phyloP scores from a whole-genome alignment of 2,888 invertebrate species.

The Phyllotreta cruciferae region DNA sequence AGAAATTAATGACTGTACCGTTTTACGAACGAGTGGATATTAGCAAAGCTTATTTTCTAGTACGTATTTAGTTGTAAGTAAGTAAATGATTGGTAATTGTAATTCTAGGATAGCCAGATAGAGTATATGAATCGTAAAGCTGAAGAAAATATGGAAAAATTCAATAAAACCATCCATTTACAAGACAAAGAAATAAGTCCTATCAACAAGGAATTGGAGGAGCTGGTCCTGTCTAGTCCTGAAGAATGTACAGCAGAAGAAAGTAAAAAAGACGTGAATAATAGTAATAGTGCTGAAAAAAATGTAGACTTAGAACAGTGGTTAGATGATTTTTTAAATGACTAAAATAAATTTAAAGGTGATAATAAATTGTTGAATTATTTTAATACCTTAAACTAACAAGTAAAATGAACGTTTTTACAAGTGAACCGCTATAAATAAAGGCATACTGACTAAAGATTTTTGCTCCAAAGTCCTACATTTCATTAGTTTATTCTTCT shows the following conservation, averaged over 20 bases:
- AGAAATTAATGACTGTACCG: slow-evolving; percentile 37
- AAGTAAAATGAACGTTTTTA: too few relatives aligned
- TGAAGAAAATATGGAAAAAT: slow-evolving; percentile 15
- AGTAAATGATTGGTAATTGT: not conserved
- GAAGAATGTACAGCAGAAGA: not conserved
- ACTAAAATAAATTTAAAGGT: slow-evolving; percentile 19
- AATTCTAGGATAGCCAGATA: slow-evolving; percentile 17
- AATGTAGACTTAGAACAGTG: slow-evolving; percentile 25
- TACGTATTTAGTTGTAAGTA: slow-evolving; percentile 18
- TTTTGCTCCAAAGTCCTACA: too few relatives aligned
- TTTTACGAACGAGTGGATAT: slow-evolving; percentile 39
- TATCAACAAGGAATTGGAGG: too few relatives aligned
- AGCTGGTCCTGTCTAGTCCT: too few relatives aligned
- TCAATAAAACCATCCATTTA: not conserved
- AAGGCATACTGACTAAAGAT: too few relatives aligned
- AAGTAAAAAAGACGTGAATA: slow-evolving; percentile 2
- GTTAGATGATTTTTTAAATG: slow-evolving; percentile 26
- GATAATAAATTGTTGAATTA: slow-evolving; percentile 58
- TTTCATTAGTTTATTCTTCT: too few relatives aligned
- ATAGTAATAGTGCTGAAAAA: slow-evolving; percentile 1
- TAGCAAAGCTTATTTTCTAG: slow-evolving; percentile 36
- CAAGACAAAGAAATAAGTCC: not conserved
- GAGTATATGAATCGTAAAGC: slow-evolving; percentile 15
- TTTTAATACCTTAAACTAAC: too few relatives aligned
- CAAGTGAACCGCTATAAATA: too few relatives aligned